Percentiles rank a stretch among this genome's conserved stretches.
Conservation (phyloP, 2,888 invertebrate species). For the Eueremaeus valkanovi region DNA sequence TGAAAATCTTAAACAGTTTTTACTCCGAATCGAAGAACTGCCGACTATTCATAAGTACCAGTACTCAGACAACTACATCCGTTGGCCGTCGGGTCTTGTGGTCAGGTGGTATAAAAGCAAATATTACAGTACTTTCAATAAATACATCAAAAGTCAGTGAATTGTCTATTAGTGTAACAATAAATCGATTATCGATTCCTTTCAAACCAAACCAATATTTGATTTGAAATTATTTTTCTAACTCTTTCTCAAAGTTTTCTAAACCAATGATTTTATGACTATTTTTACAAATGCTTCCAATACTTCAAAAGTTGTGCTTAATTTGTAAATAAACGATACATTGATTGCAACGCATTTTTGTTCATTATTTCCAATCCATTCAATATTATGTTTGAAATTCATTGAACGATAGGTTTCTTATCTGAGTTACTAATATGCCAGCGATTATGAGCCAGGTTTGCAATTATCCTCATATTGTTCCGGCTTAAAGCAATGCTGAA, state of each 20-base stretch:
- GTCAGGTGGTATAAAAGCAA: slow-evolving; percentile 40
- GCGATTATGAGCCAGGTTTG: too few relatives aligned
- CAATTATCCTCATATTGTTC: too few relatives aligned
- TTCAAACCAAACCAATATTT: background rate
- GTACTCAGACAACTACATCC: slow-evolving; percentile 50
- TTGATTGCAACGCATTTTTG: too few relatives aligned
- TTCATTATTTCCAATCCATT: too few relatives aligned
- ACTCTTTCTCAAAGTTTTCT: slow-evolving; percentile 64
- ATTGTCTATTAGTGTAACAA: slow-evolving; percentile 78
- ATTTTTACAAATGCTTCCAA: too few relatives aligned
- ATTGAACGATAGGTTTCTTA: too few relatives aligned
- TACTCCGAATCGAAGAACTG: slow-evolving; percentile 51
- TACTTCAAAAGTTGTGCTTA: too few relatives aligned
- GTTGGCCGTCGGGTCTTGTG: slow-evolving; percentile 47
- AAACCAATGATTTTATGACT: slow-evolving; percentile 91
- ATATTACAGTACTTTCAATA: slow-evolving; percentile 37
- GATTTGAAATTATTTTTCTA: slow-evolving; percentile 63
- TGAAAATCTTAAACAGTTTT: slow-evolving; percentile 52
- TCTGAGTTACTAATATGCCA: too few relatives aligned
- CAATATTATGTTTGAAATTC: too few relatives aligned
- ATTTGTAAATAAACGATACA: too few relatives aligned
- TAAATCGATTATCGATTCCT: background rate
- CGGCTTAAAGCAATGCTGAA: too few relatives aligned
- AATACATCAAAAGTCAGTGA: slow-evolving; percentile 82
- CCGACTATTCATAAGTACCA: slow-evolving; percentile 51